Evolutionary conservation across 2,888 invertebrate species (phyloP).

Genomic region (Deilephila elpenor): DNA sequence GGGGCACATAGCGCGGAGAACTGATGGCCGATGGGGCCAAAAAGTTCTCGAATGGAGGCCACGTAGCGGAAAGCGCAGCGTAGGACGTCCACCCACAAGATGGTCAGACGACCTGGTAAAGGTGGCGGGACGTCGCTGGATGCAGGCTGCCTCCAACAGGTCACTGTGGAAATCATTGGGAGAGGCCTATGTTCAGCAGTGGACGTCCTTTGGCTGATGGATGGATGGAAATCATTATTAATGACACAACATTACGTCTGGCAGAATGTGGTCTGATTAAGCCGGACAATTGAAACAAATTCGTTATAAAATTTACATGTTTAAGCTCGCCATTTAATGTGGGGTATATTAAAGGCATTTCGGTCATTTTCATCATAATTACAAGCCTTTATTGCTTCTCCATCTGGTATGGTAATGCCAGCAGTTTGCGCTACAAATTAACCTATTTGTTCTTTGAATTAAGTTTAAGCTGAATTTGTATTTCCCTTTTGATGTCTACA

Average conservation of each 20-base stretch:
- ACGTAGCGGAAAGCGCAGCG: too few relatives aligned
- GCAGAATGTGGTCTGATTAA: neutral
- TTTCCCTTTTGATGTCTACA: neutral
- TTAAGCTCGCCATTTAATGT: conserved; percentile 37
- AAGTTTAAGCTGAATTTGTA: neutral
- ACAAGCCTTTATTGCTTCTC: conserved; percentile 53
- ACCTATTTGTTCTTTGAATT: conserved; percentile 39
- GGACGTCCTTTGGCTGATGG: too few relatives aligned
- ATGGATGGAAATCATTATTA: too few relatives aligned
- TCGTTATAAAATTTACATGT: neutral
- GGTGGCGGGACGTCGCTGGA: too few relatives aligned
- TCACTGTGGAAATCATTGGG: too few relatives aligned
- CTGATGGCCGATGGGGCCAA: too few relatives aligned
- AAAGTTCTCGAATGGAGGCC: too few relatives aligned
- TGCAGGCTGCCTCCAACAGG: too few relatives aligned
- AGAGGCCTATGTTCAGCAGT: too few relatives aligned
- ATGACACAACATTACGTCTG: neutral
- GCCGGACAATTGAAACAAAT: neutral
- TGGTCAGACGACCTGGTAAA: too few relatives aligned
- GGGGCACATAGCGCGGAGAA: too few relatives aligned
- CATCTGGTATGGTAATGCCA: conserved; percentile 57
- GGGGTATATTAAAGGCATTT: conserved; percentile 48
- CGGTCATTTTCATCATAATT: conserved; percentile 63
- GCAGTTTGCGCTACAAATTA: conserved; percentile 41
- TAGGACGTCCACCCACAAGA: too few relatives aligned